These are phyloP conservation scores for Drosophila tripunctata DNA, from an alignment of 2,888 invertebrate genomes.

Conservation along the genomic window DNA sequence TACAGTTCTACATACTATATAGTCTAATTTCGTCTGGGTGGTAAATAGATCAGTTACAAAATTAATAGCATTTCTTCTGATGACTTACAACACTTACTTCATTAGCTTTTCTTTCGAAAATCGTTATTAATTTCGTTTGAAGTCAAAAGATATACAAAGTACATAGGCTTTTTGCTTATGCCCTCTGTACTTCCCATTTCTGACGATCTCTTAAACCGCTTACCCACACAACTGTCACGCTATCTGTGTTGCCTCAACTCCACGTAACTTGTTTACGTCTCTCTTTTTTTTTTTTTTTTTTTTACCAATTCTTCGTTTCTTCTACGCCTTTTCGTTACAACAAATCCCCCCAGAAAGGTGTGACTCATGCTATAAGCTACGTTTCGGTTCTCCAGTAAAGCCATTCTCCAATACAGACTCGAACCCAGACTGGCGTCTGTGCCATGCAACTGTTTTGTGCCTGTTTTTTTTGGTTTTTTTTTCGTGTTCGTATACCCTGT, in stretches of 20 bases:
- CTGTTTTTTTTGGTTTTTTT: slow-evolving; percentile 19
- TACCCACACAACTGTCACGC: slow-evolving; percentile 74
- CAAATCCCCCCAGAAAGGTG: slow-evolving; percentile 46
- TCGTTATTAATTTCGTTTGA: slow-evolving; percentile 69
- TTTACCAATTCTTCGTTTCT: slow-evolving; percentile 59
- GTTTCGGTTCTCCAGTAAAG: slow-evolving; percentile 33
- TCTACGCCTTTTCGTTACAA: slow-evolving; percentile 60
- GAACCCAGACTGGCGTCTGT: slow-evolving; percentile 51
- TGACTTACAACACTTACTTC: slow-evolving; percentile 60
- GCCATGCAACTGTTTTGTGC: slow-evolving; percentile 34
- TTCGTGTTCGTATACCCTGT: slow-evolving; percentile 20
- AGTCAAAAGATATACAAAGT: too few relatives aligned
- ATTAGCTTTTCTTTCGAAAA: slow-evolving; percentile 43
- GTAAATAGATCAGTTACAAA: slow-evolving; percentile 35
- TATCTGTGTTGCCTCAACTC: slow-evolving; percentile 22
- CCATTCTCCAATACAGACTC: slow-evolving; percentile 47
- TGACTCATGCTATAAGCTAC: slow-evolving; percentile 53
- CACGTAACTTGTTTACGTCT: slow-evolving; percentile 67
- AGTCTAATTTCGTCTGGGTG: slow-evolving; percentile 46
- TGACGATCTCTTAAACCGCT: slow-evolving; percentile 67
- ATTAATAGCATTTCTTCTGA: slow-evolving; percentile 46
- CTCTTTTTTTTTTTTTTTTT: too few relatives aligned
- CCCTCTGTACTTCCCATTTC: slow-evolving; percentile 24
- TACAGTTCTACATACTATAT: not conserved
- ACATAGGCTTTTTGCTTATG: slow-evolving; percentile 10